Base-by-base conservation (phyloP, 2,113 vertebrate genomes). In the Paedocypris sp. region DNA sequence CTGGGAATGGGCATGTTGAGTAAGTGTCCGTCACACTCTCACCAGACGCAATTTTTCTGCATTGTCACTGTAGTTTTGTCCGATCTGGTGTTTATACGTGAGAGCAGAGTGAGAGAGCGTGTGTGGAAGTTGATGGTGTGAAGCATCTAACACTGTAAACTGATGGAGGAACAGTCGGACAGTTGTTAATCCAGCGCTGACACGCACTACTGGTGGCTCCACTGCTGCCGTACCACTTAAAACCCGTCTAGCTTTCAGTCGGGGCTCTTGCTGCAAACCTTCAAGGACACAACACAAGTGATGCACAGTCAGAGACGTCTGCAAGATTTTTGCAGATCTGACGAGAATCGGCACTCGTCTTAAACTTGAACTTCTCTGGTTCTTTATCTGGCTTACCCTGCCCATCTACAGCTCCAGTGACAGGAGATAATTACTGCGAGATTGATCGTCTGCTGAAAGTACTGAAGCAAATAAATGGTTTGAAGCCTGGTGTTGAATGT, bases 1-100 rank as follows among this genome's bases (percentile, higher is more conserved):
- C 83, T 93, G 7, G 90, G 91, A 69, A 93, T 93, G 91, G 91
- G 91, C 68, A 93, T 93, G 90, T 83, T 93, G 73, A 91, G 91
- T 93, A 83, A 91, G 91, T 89, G 42, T 6, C 31, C n/a, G 35
- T 28, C 23, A 57, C 35, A 28, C 6, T 51, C 25, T 35, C 18
- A n/a, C 39, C 41, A 28, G 10, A 31, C 9, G 20, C 53, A 31
- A 58, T 58, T 58, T 31, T 13, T 10, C 25, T 43, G 31, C 13
- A 16, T 31, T 35, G 32, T 32, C 7, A 19, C 19, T 18, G 46
- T 38, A n/a, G n/a, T n/a, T n/a, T n/a, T n/a, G n/a, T n/a, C n/a
- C n/a, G n/a, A n/a, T n/a, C n/a, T n/a, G n/a, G n/a, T n/a, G n/a
- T n/a, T n/a, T n/a, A n/a, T n/a, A n/a, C n/a, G n/a, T n/a, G n/a